Base-by-base conservation (phyloP, 1,140 invertebrate species). In the Zaprionus ghesquierei region DNA sequence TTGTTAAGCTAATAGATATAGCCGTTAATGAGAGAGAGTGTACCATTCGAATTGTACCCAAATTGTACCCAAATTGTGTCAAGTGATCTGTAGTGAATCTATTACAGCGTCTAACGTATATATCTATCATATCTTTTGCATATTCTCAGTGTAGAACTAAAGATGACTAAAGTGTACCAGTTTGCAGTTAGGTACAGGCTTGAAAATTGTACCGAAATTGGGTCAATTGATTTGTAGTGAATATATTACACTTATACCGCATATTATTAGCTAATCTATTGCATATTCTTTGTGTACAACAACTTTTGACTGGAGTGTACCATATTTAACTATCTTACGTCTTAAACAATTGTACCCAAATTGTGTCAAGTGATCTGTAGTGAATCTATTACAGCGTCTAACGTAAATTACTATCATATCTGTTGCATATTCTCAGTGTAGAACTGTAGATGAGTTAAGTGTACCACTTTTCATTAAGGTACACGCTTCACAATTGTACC, bases 1-100 rank as follows among this genome's bases (percentile, higher is more conserved):
- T 66, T 60, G 74, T 59, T 59, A 63, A 74, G 35, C 71, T 20
- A 20, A 20, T 46, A 18, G 41, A 41, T 8, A n/a, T 41, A 41
- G n/a, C 0, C 0, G 35, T n/a, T 2, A 6, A 41, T 41, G 18
- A 5, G 41, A 18, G 41, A 20, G 41, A 38, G 35, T 38, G 35
- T 41, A 8, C 35, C 35, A n/a, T 15, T 41, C 15, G 5, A 41
- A 41, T 41, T 41, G 35, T 41, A 41, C 35, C n/a, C 6, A 41
- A 41, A 41, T 41, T 41, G 41, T 44, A n/a, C n/a, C n/a, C n/a
- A n/a, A n/a, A n/a, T n/a, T n/a, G 31, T 35, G 41, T 20, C 41
- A 46, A 41, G n/a, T 15, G 35, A 41, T 41, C 35, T 41, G 35
- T 9, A 2, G 5, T 5, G 35, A 41, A 41, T 41, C 15, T 41